Evolutionary conservation across 2,797 vertebrate species (phyloP), one percentile per base, ranked within the genome.

Genomic region (Philypnodon macrostomus): DNA sequence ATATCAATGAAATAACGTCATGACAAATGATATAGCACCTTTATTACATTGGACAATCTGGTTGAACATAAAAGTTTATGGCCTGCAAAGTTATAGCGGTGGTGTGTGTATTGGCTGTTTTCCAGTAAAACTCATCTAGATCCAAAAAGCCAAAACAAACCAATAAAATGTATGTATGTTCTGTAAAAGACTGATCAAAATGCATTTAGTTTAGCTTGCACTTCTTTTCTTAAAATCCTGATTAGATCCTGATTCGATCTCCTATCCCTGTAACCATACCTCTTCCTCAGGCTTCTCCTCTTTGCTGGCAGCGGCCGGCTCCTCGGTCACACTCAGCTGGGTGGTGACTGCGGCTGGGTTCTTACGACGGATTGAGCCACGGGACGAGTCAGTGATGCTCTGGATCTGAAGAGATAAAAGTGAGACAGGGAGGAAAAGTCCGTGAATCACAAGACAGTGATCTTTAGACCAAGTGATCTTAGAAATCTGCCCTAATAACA

Each of bases 211-310:
- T n/a, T n/a, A 23, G 6, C 21, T 23, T 23, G 21, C 6, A 23
- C 21, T 23, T 23, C 3, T 6, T 23, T 23, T 23, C n/a, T n/a
- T n/a, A n/a, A n/a, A n/a, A n/a, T n/a, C n/a, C n/a, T n/a, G n/a
- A n/a, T n/a, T n/a, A n/a, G n/a, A n/a, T n/a, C n/a, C n/a, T 23
- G 3, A 23, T 23, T 23, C 6, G 3, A 23, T 23, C 17, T 2
- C 7, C 7, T 14, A 10, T 14, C 1, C 21, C 17, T 24, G 21
- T 40, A 1, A 10, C 8, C 3, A 38, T 55, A 87, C 90, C 90
- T 91, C 95, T 84, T 98, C 96, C 81, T 99, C 96, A 3, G 96
- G 94, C 0, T 94, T 93, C 80, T 95, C 94, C 87, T 96, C 95
- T 78, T 94, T 93, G 2, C 88, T 82, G 0, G 93, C 91, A 0